phyloP scores from a whole-genome alignment of 1,140 invertebrate species.

The Drosophila setifemur region DNA sequence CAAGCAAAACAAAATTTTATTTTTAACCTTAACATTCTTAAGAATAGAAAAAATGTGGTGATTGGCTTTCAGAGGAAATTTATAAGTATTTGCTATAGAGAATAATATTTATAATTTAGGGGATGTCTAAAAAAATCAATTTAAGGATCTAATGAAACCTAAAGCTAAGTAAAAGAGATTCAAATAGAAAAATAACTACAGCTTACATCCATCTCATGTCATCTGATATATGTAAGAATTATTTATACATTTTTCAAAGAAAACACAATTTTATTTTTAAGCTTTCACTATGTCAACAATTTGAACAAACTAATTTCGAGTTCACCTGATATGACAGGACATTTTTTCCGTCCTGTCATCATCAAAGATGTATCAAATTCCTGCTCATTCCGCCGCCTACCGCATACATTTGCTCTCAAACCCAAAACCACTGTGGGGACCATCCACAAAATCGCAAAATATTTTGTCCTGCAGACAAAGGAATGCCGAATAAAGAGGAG shows the following conservation, averaged over 20 bases:
- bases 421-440: constrained; percentile 15
- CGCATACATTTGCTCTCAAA: neutral
- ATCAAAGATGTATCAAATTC: constrained; percentile 28
- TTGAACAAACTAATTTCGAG: neutral
- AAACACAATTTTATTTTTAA: too few species aligned
- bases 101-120: too few species aligned
- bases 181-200: neutral
- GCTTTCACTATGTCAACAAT: too few species aligned
- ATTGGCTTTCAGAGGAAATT: too few species aligned
- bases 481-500: constrained; percentile 33
- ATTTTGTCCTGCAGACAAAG: constrained; percentile 55
- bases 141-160: neutral
- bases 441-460: constrained; percentile 48
- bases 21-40: too few species aligned
- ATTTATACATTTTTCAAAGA: too few species aligned
- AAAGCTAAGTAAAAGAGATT: neutral
- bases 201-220: too few species aligned
- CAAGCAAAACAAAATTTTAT: too few species aligned
- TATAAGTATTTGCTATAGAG: too few species aligned
- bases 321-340: constrained; percentile 8
- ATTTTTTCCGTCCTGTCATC: neutral
- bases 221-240: too few species aligned
- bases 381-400: neutral
- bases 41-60: neutral
- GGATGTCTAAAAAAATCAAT: neutral